Base-by-base conservation (phyloP, 2,113 vertebrate species). In the Pithys albifrons region DNA sequence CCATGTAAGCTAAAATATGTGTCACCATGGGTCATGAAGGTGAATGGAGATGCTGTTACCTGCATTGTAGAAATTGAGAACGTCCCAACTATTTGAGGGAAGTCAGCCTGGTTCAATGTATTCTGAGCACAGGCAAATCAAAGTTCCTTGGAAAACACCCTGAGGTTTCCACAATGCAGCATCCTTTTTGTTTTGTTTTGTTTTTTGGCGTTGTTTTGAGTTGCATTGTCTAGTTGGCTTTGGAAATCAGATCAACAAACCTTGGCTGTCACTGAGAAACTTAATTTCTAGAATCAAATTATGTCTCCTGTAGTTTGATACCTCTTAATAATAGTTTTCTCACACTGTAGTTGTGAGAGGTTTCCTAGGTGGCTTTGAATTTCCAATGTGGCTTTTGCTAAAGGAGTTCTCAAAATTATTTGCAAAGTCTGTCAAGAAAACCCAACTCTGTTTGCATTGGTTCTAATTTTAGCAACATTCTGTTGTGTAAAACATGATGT, bases 21-120 rank as follows among this genome's bases (percentile, higher is more conserved):
- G 93, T 84, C 83, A 62, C 45, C 15, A 2, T 92, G 92, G 89
- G 83, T 95, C 91, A 65, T 39, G 84, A 91, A 96, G 81, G 74
- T 89, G 37, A 72, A 67, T 65, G 45, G 41, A 97, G 88, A 84
- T 95, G 88, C 55, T 95, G 29, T 46, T 95, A 65, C 93, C 86
- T 95, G 76, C 55, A 85, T 88, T 79, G 43, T 82, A 81, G 93
- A 85, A 77, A 85, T 93, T 45, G 83, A 90, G 61, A 89, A 79
- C 62, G 1, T 61, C 71, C 85, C 54, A 37, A 9, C 66, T 85
- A 54, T 80, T 74, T 94, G 88, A 90, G 88, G 49, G 73, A 93
- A 92, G 67, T 48, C 58, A 88, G 0, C 41, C 33, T 85, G 57
- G 14, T 89, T 89, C 35, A 37, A 7, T 88, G 41, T 94, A 4